Evolutionary conservation across 2,113 vertebrate genomes (phyloP).

Genomic region (Mionectes macconnelli): DNA sequence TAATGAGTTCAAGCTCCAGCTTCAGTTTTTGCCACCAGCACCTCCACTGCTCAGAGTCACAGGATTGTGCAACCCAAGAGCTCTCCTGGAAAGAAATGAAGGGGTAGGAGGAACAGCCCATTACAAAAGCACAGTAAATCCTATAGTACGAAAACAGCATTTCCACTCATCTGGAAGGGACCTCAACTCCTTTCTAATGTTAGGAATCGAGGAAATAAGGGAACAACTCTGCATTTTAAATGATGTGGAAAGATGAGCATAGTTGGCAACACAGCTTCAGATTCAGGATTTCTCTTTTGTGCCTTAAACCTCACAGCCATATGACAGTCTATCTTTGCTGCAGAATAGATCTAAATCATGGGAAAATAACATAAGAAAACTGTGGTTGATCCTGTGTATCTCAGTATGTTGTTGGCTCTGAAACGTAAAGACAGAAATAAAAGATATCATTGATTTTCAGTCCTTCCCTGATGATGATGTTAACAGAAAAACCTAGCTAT

Average conservation of each 20-base stretch:
- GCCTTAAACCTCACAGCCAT: neutral
- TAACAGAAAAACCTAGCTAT: neutral
- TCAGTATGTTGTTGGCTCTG: neutral
- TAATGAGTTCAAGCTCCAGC: neutral
- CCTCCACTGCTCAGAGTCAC: neutral
- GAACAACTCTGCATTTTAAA: neutral
- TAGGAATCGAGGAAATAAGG: neutral
- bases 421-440: neutral
- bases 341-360: neutral
- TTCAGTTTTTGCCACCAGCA: neutral
- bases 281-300: neutral
- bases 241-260: neutral
- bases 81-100: neutral
- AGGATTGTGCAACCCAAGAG: neutral
- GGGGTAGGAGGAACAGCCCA: neutral
- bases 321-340: neutral
- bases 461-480: slow-evolving; percentile 14
- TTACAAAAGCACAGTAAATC: neutral
- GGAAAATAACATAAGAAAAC: neutral
- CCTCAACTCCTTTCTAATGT: neutral
- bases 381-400: neutral
- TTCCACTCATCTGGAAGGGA: neutral
- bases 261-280: neutral
- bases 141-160: neutral
- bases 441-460: slow-evolving; percentile 28